These are phyloP conservation scores for Corythornis vintsioides DNA, from an alignment of 2,113 vertebrate genomes.

Conservation along the genomic window DNA sequence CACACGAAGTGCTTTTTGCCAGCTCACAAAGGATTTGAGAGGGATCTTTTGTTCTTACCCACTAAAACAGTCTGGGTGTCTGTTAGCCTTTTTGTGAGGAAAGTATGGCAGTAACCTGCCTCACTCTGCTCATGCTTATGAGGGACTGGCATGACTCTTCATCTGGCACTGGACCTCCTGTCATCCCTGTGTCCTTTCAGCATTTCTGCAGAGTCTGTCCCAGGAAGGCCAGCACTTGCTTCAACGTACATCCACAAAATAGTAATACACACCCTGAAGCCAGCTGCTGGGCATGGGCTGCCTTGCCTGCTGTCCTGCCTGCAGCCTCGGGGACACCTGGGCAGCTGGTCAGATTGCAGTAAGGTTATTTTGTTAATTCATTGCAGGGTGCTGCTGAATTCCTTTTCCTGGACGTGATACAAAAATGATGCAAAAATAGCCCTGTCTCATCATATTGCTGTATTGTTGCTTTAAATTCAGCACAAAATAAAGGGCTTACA, in stretches of 20 bases:
- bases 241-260: neutral
- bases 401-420: neutral
- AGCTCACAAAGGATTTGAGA: neutral
- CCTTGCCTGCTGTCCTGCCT: neutral
- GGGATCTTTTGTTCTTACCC: neutral
- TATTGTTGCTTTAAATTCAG: neutral
- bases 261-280: neutral
- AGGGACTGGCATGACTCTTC: neutral
- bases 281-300: rapidly evolving
- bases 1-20: neutral
- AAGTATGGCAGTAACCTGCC: rapidly evolving
- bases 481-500: neutral
- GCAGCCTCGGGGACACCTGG: rapidly evolving
- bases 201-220: rapidly evolving
- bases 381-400: neutral
- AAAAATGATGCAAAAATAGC: neutral
- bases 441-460: neutral
- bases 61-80: neutral
- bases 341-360: neutral
- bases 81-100: neutral
- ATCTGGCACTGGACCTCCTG: neutral
- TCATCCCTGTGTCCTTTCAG: rapidly evolving
- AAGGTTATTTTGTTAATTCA: neutral
- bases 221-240: neutral
- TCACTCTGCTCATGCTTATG: rapidly evolving